A percentile compares a stretch with the other conserved stretches of the same genome.
Evolutionary conservation across 1,140 invertebrate genomes (phyloP).

Genomic region (Bacillus rossius): DNA sequence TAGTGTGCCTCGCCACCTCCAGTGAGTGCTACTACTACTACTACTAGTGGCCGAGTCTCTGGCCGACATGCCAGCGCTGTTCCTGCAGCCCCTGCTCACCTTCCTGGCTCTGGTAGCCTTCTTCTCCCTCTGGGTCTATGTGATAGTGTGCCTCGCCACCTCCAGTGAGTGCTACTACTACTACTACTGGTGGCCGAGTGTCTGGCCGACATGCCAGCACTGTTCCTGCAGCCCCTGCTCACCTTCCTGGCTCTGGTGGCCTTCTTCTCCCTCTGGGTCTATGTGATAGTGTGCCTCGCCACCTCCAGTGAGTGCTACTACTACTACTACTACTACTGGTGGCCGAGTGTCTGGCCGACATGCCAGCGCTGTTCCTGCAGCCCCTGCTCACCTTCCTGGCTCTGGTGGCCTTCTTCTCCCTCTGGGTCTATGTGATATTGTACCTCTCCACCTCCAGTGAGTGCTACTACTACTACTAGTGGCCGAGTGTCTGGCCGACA

Average conservation of each 20-base stretch:
- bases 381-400: conserved; percentile 80
- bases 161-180: conserved; percentile 64
- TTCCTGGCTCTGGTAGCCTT: conserved; percentile 73
- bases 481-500: too few relatives aligned
- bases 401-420: conserved; percentile 71
- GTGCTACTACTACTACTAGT: too few relatives aligned
- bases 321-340: too few relatives aligned
- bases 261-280: conserved; percentile 83
- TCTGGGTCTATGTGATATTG: conserved; percentile 77
- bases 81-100: conserved; percentile 83
- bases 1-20: conserved; percentile 63
- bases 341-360: too few relatives aligned
- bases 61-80: conserved; percentile 75
- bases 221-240: conserved; percentile 82
- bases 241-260: conserved; percentile 72
- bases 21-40: too few relatives aligned
- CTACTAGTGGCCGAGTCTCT: too few relatives aligned
- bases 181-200: too few relatives aligned
- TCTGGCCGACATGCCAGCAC: conserved; percentile 72
- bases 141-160: conserved; percentile 66
- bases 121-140: conserved; percentile 77
- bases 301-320: conserved; percentile 66
- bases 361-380: conserved; percentile 83
- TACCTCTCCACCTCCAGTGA: conserved; percentile 65
- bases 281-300: conserved; percentile 64